Conservation (phyloP, 92 coral and sea anemone genomes). For the Phenganax marumi region DNA sequence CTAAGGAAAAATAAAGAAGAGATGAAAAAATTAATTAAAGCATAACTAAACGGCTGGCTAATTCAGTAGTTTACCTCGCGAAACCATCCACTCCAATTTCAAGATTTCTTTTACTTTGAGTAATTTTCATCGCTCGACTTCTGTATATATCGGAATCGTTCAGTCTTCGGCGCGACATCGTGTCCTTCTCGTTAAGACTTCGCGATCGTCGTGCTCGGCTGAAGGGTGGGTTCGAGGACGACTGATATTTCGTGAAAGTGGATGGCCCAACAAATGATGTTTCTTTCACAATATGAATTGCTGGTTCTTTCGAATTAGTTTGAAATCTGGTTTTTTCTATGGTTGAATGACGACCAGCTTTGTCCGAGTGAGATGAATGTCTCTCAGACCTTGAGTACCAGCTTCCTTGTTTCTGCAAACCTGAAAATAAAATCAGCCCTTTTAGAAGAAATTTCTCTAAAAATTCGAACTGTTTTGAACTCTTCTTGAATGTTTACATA, state of each 20-base stretch:
- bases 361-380: not conserved
- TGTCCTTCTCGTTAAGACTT: conserved; percentile 35
- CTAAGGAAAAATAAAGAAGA: not conserved
- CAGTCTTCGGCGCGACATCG: conserved; percentile 11
- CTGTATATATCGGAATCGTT: conserved; percentile 26
- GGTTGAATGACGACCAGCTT: not conserved
- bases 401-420: not conserved
- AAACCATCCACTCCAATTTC: not conserved
- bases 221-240: not conserved
- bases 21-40: not conserved
- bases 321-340: not conserved
- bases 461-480: not conserved
- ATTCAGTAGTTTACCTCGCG: not conserved
- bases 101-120: not conserved
- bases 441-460: too few relatives aligned
- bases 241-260: conserved; percentile 36
- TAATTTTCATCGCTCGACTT: conserved; percentile 11
- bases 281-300: conserved; percentile 32
- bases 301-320: conserved; percentile 2
- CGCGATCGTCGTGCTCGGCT: conserved; percentile 16
- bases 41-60: not conserved
- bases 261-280: conserved; percentile 39
- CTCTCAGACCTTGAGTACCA: not conserved
- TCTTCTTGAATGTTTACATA: not conserved
- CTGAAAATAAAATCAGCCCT: not conserved